phyloP scores from a whole-genome alignment of 23 tunicate species.

The Ciona savignyi region DNA sequence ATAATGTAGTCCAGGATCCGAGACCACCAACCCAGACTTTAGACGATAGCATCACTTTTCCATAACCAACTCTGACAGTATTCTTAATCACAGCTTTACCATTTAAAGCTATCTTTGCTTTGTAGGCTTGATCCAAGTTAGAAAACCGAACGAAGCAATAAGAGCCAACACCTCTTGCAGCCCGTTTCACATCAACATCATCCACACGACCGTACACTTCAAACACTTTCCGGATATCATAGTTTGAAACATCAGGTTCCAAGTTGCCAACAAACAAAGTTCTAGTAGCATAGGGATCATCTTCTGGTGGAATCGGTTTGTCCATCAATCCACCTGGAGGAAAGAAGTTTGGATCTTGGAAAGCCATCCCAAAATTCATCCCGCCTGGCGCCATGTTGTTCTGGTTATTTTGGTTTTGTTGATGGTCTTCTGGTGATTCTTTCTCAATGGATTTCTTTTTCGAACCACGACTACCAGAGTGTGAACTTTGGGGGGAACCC shows the following conservation, averaged over 20 bases:
- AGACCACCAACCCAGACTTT: conserved; percentile 97
- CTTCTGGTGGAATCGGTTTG: conserved; percentile 92
- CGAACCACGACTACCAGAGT: not conserved
- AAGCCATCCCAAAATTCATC: not conserved
- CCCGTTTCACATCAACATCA: conserved; percentile 77
- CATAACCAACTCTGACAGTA: conserved; percentile 88
- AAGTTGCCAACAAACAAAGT: conserved; percentile 90
- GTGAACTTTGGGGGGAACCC: not conserved
- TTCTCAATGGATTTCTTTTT: not conserved
- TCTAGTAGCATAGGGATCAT: conserved; percentile 93
- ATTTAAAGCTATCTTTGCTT: conserved; percentile 83
- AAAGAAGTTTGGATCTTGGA: conserved; percentile 21
- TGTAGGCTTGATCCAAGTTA: conserved; percentile 91
- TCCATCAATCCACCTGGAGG: conserved; percentile 29
- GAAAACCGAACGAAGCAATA: conserved; percentile 77
- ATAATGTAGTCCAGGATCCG: conserved; percentile 70
- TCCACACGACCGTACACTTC: conserved; percentile 61
- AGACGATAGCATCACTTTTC: conserved; percentile 73
- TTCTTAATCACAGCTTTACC: conserved; percentile 71
- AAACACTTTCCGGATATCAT: conserved; percentile 52
- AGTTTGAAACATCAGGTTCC: conserved; percentile 48
- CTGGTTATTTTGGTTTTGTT: not conserved
- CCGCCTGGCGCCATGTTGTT: not conserved
- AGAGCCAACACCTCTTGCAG: conserved; percentile 38
- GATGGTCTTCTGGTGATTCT: not conserved